Evolutionary conservation across 2,113 vertebrate genomes (phyloP).

Genomic region (Gallinago paraguaiae): DNA sequence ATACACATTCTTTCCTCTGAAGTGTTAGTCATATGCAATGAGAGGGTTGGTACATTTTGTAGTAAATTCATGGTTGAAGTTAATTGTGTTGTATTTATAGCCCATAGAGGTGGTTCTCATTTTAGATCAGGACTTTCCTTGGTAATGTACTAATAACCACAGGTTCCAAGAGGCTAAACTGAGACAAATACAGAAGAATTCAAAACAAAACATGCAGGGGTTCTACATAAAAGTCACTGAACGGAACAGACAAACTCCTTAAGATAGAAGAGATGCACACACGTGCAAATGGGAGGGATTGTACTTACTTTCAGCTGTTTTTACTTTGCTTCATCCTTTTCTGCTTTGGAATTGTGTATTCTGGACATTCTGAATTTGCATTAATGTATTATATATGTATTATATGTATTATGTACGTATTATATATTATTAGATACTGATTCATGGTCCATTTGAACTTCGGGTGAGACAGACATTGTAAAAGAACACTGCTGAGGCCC

Average conservation of each 20-base stretch:
- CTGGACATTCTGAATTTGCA: not conserved
- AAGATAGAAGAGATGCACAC: not conserved
- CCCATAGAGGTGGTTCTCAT: constrained; percentile 62
- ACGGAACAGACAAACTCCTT: constrained; percentile 56
- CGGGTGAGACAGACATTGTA: not conserved
- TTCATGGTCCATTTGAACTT: not conserved
- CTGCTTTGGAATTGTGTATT: not conserved
- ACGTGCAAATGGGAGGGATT: rapidly evolving
- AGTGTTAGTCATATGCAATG: not conserved
- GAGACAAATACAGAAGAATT: constrained; percentile 67
- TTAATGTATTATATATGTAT: not conserved
- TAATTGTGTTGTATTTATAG: constrained; percentile 78
- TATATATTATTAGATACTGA: not conserved
- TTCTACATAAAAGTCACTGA: constrained; percentile 71
- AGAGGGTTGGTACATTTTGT: constrained; percentile 8
- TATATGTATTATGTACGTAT: not conserved
- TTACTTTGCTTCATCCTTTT: not conserved
- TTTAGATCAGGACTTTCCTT: constrained; percentile 67
- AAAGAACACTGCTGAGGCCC: not conserved
- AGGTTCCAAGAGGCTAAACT: constrained; percentile 71
- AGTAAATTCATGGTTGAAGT: constrained; percentile 44
- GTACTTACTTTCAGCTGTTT: not conserved
- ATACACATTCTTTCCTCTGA: not conserved
- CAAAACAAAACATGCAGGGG: constrained; percentile 67
- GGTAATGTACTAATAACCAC: constrained; percentile 72